phyloP scores from a whole-genome alignment of 2,888 invertebrate genomes.

The Empis stercorea region DNA sequence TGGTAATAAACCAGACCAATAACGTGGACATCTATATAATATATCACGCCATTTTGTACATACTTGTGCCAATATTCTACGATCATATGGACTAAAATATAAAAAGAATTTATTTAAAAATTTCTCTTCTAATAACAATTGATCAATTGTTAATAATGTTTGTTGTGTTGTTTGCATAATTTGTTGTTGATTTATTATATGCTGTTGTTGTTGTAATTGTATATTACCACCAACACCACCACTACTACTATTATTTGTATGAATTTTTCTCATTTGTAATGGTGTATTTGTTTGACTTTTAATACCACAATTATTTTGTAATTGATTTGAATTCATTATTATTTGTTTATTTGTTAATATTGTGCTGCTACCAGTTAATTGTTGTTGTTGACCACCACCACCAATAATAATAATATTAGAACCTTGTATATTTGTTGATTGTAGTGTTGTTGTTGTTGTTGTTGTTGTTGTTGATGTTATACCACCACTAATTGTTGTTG shows the following conservation, averaged over 20 bases:
- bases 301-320: slow-evolving; percentile 11
- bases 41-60: slow-evolving; percentile 81
- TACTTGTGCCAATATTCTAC: slow-evolving; percentile 68
- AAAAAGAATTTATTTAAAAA: slow-evolving; percentile 76
- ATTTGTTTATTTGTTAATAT: neutral
- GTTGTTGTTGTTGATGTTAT: neutral
- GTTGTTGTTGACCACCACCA: neutral
- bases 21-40: slow-evolving; percentile 73
- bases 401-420: neutral
- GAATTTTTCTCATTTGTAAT: slow-evolving; percentile 14
- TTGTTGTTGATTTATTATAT: slow-evolving; percentile 29
- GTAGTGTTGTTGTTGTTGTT: slow-evolving; percentile 11
- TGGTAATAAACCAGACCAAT: slow-evolving; percentile 77
- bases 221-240: no score
- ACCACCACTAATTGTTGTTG: no score
- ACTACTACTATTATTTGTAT: slow-evolving; percentile 1
- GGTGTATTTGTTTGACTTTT: slow-evolving; percentile 26
- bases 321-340: neutral
- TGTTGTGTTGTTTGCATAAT: slow-evolving; percentile 38
- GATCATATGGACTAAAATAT: slow-evolving; percentile 66
- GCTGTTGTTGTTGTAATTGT: slow-evolving; percentile 20
- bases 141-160: slow-evolving; percentile 52
- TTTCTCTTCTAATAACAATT: slow-evolving; percentile 69
- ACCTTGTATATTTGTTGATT: slow-evolving; percentile 20
- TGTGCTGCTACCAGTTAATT: neutral